phyloP scores from a whole-genome alignment of 2,113 vertebrate genomes.

The Malurus elegans region DNA sequence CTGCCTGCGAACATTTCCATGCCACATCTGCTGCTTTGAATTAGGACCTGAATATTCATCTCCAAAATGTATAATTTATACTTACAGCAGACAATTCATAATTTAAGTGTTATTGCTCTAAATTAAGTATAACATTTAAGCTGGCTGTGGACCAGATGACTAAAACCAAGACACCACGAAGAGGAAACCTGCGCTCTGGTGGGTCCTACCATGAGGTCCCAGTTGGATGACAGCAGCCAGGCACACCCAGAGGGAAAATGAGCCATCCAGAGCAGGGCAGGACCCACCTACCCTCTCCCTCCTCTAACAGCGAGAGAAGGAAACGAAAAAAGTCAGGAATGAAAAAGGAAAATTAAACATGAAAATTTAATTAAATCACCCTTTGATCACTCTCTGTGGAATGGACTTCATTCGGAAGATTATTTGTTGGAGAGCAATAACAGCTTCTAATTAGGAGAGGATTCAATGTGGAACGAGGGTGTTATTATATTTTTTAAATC shows the following conservation, averaged over 20 bases:
- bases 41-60: constrained; percentile 51
- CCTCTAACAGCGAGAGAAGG: not conserved
- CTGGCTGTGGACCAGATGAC: constrained; percentile 2
- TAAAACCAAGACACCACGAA: not conserved
- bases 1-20: constrained; percentile 23
- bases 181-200: not conserved
- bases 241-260: not conserved
- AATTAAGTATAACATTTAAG: constrained; percentile 54
- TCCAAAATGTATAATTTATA: constrained; percentile 64
- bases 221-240: not conserved
- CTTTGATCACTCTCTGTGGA: constrained; percentile 65
- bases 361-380: constrained; percentile 76
- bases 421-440: constrained; percentile 68
- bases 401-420: constrained; percentile 31
- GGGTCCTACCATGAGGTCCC: rapidly evolving
- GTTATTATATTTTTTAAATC: not conserved
- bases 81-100: constrained; percentile 62
- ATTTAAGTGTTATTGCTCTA: constrained; percentile 70
- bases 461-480: not conserved
- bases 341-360: constrained; percentile 72
- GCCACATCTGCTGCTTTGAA: constrained; percentile 60
- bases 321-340: not conserved
- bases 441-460: constrained; percentile 49
- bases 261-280: not conserved
- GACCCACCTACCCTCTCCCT: not conserved